phyloP scores from a whole-genome alignment of 2,113 vertebrate genomes.

The Alouatta palliata region DNA sequence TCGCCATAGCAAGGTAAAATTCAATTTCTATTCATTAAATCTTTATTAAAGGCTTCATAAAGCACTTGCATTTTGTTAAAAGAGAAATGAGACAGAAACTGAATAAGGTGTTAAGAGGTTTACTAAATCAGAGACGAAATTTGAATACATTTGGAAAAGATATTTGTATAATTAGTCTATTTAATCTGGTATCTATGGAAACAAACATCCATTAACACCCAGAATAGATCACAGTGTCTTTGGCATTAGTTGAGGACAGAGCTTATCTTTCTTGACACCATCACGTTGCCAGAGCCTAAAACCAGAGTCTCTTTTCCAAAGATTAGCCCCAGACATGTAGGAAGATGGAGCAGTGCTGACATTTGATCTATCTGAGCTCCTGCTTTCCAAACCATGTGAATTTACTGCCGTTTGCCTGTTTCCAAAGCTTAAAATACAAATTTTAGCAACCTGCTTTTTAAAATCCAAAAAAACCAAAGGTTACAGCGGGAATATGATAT shows the following conservation, averaged over 20 bases:
- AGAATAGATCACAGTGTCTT: background rate
- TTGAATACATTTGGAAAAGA: constrained; percentile 54
- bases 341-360: background rate
- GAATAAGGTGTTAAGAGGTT: constrained; percentile 18
- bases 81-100: constrained; percentile 3
- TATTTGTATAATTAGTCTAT: constrained; percentile 54
- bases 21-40: constrained; percentile 5
- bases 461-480: background rate
- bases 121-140: constrained; percentile 43
- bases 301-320: background rate
- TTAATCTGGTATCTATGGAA: constrained; percentile 63
- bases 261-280: background rate
- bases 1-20: constrained; percentile 25
- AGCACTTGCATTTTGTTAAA: constrained; percentile 51
- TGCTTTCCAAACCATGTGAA: background rate
- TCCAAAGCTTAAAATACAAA: background rate
- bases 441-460: background rate
- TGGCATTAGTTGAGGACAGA: background rate
- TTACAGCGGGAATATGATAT: background rate
- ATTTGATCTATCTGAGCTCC: background rate
- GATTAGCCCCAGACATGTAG: background rate
- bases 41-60: constrained; percentile 43
- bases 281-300: background rate
- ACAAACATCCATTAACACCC: constrained; percentile 55
- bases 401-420: background rate